Base-by-base conservation (phyloP, 1,140 invertebrate genomes). In the Sinonovacula constricta region DNA sequence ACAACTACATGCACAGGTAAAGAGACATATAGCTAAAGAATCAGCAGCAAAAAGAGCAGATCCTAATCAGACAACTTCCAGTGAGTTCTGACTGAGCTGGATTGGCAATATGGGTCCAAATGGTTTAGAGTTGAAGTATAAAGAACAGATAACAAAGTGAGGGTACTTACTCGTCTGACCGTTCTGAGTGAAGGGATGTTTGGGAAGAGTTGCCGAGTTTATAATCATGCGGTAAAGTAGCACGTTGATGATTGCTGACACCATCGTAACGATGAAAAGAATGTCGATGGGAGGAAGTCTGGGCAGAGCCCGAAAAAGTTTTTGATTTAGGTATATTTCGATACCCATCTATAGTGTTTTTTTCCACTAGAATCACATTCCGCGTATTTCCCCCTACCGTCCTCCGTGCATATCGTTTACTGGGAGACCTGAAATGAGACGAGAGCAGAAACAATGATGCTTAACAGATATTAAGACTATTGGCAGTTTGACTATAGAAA, bases 381-480 rank as follows among this genome's bases (percentile, higher is more conserved):
- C 90, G 68, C 31, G 89, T 88, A 34, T 88, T 86, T 36, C 85
- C 88, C 33, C 90, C 90, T 15, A 92, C 88, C 26, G 91, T 92
- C 67, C 93, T 92, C 30, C 93, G 92, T 24, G 92, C 90, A 71
- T 93, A 88, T 81, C 92, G 91, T 89, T 94, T 94, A 88, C 93
- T 94, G 22, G 93, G 94, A 63, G 93, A 94, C 88, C 94, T 94
- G 86, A 60, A 88, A 76, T 76, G 69, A 66, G 45, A 31, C 33
- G 12, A 53, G 36, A 14, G n/a, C n/a, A n/a, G n/a, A n/a, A n/a
- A n/a, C n/a, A n/a, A n/a, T n/a, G n/a, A n/a, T n/a, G n/a, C n/a
- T n/a, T n/a, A n/a, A n/a, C 5, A 22, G n/a, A 30, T 30, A 59
- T 30, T 59, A 3, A 12, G 10, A 31, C 14, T 30, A 59, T 30